Conservation (phyloP, 2,113 vertebrate genomes). For the Anolis sagrei region DNA sequence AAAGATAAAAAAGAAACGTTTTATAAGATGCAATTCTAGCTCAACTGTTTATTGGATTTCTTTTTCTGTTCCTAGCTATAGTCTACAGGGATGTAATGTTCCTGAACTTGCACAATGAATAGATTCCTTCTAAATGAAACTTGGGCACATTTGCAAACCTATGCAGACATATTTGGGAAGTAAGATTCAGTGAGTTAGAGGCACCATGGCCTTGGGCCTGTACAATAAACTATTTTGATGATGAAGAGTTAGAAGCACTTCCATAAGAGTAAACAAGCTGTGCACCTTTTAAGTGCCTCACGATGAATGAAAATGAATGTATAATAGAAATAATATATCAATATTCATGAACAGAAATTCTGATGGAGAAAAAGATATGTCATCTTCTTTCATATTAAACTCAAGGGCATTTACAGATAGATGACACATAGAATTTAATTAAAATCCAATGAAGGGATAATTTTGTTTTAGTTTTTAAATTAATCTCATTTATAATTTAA, state of each 20-base stretch:
- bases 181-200: background rate
- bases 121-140: background rate
- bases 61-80: background rate
- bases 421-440: background rate
- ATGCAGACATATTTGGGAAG: background rate
- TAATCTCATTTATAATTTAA: background rate
- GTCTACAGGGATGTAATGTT: background rate
- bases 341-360: background rate
- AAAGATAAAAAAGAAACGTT: background rate
- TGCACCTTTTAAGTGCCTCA: background rate
- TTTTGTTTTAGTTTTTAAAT: background rate
- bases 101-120: background rate
- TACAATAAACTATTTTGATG: too few species aligned
- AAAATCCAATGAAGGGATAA: background rate
- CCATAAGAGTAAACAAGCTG: background rate
- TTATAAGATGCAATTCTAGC: background rate
- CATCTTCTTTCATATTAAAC: background rate
- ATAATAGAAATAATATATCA: background rate
- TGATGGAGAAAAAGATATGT: background rate
- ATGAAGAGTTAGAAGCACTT: background rate
- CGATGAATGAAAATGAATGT: background rate
- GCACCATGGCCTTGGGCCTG: too few species aligned
- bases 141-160: background rate
- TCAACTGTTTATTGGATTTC: background rate
- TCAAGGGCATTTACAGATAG: background rate